Conservation (phyloP, 2,888 invertebrate genomes). For the Eilema depressum region DNA sequence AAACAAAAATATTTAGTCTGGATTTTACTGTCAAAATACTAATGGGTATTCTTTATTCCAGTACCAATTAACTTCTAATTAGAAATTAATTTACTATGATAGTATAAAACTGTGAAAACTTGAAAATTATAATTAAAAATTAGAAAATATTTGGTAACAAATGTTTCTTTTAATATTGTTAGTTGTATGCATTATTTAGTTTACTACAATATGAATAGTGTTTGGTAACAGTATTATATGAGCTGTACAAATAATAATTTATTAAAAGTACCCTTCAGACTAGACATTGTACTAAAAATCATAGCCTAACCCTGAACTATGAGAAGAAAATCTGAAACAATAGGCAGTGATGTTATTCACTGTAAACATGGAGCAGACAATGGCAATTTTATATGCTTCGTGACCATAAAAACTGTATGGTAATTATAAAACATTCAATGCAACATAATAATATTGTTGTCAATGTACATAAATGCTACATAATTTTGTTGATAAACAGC, state of each 20-base stretch:
- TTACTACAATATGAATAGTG: not conserved
- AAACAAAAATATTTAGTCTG: too few species aligned
- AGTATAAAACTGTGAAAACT: not conserved
- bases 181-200: not conserved
- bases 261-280: not conserved
- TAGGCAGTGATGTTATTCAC: not conserved
- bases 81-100: too few species aligned
- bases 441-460: constrained; percentile 31
- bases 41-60: too few species aligned
- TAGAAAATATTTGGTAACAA: not conserved
- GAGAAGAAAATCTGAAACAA: constrained; percentile 19
- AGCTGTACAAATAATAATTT: not conserved
- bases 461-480: constrained; percentile 30
- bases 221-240: not conserved
- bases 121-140: not conserved
- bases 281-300: not conserved
- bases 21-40: too few species aligned
- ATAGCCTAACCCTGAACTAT: constrained; percentile 20
- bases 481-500: constrained; percentile 48
- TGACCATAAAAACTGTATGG: constrained; percentile 12
- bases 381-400: constrained; percentile 5
- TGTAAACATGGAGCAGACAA: constrained; percentile 7
- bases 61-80: too few species aligned
- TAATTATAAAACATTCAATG: constrained; percentile 23
- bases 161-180: not conserved